Base-by-base conservation (phyloP, 1,140 invertebrate species). In the Rhysida immarginata region DNA sequence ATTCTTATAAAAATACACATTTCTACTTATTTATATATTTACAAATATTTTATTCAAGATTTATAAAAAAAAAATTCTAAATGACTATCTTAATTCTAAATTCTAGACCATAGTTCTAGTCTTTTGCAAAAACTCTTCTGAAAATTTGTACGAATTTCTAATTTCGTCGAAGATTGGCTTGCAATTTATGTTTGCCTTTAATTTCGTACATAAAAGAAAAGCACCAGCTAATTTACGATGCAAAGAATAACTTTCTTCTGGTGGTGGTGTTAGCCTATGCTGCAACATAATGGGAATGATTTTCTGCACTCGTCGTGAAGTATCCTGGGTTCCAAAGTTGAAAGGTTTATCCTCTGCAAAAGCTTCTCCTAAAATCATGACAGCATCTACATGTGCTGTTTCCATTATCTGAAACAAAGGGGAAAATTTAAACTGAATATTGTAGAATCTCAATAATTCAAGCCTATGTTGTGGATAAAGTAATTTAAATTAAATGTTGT, bases 201-300 rank as follows among this genome's bases (percentile, higher is more conserved):
- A 73, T 69, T 96, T 96, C 0, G 90, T 78, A 67, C 92, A 98
- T 0, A 99, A 71, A 26, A 99, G 72, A 74, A 98, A 99, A 2
- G 96, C 82, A 0, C 96, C 96, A 0, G 96, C 96, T 56, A 99
- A 77, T 77, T 99, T 99, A 55, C 96, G 77, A 69, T 99, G 96
- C 1, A 99, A 74, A 0, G 95, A 98, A 71, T 99, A 99, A 59
- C 95, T 92, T 75, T 99, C 95, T 71, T 98, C 94, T 0, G 96
- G 96, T 0, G 96, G 96, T 16, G 96, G 90, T 49, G 90, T 93
- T 0, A 99, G 77, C 57, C 96, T 74, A 65, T 99, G 91, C 48
- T 84, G 80, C 23, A 99, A 72, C 78, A 99, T 96, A 0, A 94
- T 87, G 1, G 94, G 95, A n/a, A 98, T 84, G 3, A 97, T 64